These are phyloP conservation scores for Acromyrmex charruanus DNA, from an alignment of 1,140 invertebrate genomes.

Conservation along the genomic window DNA sequence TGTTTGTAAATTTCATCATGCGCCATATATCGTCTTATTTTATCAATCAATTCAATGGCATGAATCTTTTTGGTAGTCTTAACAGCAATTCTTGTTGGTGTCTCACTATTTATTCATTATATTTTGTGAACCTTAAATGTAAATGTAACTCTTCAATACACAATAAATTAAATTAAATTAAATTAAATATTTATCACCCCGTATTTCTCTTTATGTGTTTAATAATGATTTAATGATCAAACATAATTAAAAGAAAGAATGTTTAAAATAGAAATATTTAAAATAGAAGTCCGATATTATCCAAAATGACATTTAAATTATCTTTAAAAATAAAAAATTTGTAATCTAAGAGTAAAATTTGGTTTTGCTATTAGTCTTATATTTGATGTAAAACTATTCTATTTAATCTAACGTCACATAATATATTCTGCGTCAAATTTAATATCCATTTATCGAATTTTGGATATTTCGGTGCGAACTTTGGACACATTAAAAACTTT, in stretches of 20 bases:
- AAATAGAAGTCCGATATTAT: neutral
- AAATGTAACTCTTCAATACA: too few relatives aligned
- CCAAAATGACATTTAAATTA: neutral
- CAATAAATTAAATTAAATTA: too few relatives aligned
- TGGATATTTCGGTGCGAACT: neutral
- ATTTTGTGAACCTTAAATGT: too few relatives aligned
- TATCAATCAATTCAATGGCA: too few relatives aligned
- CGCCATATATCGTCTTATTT: too few relatives aligned
- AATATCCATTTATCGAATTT: neutral
- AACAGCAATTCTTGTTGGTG: too few relatives aligned
- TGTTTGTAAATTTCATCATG: too few relatives aligned
- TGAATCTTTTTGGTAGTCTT: too few relatives aligned
- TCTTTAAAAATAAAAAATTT: neutral
- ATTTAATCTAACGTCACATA: slow-evolving; percentile 1
- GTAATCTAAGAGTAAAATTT: neutral
- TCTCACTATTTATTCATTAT: too few relatives aligned
- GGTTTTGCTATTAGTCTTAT: neutral
- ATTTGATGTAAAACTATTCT: neutral
- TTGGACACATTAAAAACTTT: neutral
- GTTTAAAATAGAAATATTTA: slow-evolving; percentile 8
- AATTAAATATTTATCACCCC: neutral
- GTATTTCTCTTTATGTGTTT: neutral
- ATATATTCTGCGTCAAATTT: neutral
- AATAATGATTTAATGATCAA: neutral
- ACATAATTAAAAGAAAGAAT: neutral